Percentiles rank a stretch among this genome's conserved stretches.
Evolutionary conservation across 2,797 vertebrate species (phyloP).

Genomic region (Tauraco hartlaubi): DNA sequence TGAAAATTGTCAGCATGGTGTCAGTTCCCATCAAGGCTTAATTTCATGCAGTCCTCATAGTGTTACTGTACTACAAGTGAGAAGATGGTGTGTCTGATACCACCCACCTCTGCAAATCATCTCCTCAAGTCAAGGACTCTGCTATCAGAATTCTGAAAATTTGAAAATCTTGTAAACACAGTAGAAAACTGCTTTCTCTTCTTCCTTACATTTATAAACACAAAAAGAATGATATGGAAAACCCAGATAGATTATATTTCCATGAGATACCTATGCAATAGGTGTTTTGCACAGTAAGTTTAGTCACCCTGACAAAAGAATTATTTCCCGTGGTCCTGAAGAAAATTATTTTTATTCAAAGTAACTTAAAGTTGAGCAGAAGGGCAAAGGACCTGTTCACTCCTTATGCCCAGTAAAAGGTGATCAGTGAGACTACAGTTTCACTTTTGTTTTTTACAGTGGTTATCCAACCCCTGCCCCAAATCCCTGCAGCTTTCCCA

Average conservation of each 20-base stretch:
- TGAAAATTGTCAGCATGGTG: neutral
- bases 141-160: neutral
- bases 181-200: neutral
- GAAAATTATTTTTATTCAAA: neutral
- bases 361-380: neutral
- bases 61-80: neutral
- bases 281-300: neutral
- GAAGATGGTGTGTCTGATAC: neutral
- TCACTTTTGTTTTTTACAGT: neutral
- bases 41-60: neutral
- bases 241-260: neutral
- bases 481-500: neutral
- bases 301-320: neutral
- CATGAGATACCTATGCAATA: neutral
- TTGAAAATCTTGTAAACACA: neutral
- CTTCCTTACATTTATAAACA: neutral
- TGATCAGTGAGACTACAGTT: neutral
- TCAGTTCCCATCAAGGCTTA: neutral
- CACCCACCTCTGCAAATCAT: neutral
- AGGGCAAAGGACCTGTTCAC: neutral
- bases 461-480: neutral
- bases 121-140: neutral
- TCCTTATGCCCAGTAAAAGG: neutral
- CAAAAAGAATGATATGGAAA: neutral
- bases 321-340: neutral